Evolutionary conservation across 1,140 invertebrate genomes (phyloP).

Genomic region (Protaetia brevitarsis): DNA sequence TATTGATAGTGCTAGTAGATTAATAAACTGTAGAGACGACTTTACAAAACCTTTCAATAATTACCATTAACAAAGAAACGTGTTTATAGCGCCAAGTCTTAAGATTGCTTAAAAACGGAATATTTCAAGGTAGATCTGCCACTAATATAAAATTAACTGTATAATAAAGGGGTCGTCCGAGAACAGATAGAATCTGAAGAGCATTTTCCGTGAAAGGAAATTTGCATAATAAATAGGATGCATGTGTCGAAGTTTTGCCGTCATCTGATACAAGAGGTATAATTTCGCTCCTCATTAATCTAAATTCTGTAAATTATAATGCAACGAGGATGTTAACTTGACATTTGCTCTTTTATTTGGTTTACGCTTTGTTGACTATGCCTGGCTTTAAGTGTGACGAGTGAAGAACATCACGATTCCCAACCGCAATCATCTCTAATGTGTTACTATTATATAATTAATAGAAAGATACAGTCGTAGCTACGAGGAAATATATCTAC

Average conservation of each 20-base stretch:
- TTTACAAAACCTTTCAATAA: too few relatives aligned
- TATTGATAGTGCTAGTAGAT: too few relatives aligned
- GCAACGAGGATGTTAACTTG: not conserved
- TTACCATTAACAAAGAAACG: too few relatives aligned
- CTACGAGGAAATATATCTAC: too few relatives aligned
- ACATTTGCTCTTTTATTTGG: not conserved
- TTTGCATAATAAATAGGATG: slow-evolving; percentile 17
- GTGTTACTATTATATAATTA: too few relatives aligned
- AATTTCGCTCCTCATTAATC: slow-evolving; percentile 10
- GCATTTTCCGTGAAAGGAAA: not conserved
- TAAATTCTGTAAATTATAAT: slow-evolving; percentile 8
- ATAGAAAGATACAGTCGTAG: too few relatives aligned
- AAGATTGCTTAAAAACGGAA: too few relatives aligned
- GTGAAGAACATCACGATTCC: too few relatives aligned
- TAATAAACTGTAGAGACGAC: too few relatives aligned
- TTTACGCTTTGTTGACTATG: slow-evolving; percentile 1
- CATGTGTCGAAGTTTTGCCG: slow-evolving; percentile 7
- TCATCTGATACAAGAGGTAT: slow-evolving; percentile 1
- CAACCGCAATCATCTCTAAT: too few relatives aligned
- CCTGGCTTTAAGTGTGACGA: not conserved
- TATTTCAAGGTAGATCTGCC: not conserved
- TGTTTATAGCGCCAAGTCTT: too few relatives aligned
- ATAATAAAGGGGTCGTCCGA: not conserved
- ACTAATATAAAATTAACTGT: slow-evolving; percentile 5
- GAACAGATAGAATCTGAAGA: not conserved